Base-by-base conservation (phyloP, 2,113 vertebrate genomes). In the Ardeotis arabs region DNA sequence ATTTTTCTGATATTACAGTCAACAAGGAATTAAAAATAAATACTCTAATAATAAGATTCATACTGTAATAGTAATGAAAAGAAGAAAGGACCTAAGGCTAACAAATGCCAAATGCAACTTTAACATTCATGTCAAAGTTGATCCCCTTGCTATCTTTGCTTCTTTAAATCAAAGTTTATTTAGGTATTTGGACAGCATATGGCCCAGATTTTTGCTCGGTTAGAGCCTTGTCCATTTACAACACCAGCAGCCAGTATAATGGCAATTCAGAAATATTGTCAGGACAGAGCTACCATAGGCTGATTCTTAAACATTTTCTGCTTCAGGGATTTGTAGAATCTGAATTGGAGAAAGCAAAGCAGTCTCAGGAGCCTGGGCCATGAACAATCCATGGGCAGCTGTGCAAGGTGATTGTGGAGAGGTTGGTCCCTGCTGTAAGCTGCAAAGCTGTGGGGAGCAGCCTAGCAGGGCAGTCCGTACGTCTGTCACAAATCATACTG, bases 401-500 rank as follows among this genome's bases (percentile, higher is more conserved):
- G 10, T 56, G 72, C 18, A 52, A 52, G 4, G 28, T 64, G 28
- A 28, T 50, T 6, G 6, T 13, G 41, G 23, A 67, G n/a, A 37
- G 14, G 7, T 0, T 72, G 52, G 64, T 82, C n/a, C 12, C 24
- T 33, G 1, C 0, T 31, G 16, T 60, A 59, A 85, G 25, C 39
- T 79, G 7, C 14, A 66, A 66, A 85, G 14, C 29, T 37, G 8
- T 18, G 37, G 16, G 24, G 44, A 79, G 27, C 10, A 41, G 59
- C 56, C 17, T 9, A 33, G 29, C 16, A 44, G 49, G 12, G 22
- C 58, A 6, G 4, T 31, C 31, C 6, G 6, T 9, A 15, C 2
- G 4, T 4, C 12, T 41, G 24, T 22, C 37, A 35, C 31, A 20
- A 6, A 7, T 62, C 60, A 35, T 0, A 0, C 0, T 2, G 17